Conservation (phyloP, 1,140 invertebrate species). For the Nasonia giraulti region DNA sequence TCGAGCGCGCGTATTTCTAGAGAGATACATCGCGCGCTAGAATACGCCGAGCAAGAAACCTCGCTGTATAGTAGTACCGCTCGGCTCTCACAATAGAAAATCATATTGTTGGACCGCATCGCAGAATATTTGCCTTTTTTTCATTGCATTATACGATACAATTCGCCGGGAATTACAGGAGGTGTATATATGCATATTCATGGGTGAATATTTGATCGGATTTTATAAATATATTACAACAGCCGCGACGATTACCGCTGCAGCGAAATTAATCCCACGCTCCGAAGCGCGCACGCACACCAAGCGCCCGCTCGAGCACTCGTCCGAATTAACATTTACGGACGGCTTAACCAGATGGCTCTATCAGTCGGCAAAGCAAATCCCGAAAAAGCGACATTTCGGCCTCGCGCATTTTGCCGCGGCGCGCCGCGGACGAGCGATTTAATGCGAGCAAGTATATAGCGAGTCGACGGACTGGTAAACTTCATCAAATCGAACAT, state of each 20-base stretch:
- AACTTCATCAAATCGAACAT: conserved; percentile 16
- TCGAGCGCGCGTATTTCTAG: not conserved
- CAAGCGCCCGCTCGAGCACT: not conserved
- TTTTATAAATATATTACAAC: not conserved
- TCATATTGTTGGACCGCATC: too few species aligned
- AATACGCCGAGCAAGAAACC: not conserved
- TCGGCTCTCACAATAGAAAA: not conserved
- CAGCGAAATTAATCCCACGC: not conserved
- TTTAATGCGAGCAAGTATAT: not conserved
- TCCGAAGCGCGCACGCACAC: not conserved
- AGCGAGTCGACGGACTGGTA: not conserved
- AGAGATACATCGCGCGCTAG: not conserved
- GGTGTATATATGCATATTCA: too few species aligned
- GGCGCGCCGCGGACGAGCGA: too few species aligned
- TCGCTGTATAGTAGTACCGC: not conserved
- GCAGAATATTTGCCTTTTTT: too few species aligned
- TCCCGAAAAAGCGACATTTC: conserved; percentile 34
- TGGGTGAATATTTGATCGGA: not conserved
- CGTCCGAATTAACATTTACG: conserved; percentile 19
- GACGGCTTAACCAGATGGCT: not conserved
- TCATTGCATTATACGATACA: too few species aligned
- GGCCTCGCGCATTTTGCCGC: conserved; percentile 21
- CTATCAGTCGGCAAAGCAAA: not conserved
- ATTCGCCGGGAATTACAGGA: too few species aligned
- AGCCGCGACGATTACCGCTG: not conserved